Base-by-base conservation (phyloP, 2,797 vertebrate species). In the Labeo calbasu region DNA sequence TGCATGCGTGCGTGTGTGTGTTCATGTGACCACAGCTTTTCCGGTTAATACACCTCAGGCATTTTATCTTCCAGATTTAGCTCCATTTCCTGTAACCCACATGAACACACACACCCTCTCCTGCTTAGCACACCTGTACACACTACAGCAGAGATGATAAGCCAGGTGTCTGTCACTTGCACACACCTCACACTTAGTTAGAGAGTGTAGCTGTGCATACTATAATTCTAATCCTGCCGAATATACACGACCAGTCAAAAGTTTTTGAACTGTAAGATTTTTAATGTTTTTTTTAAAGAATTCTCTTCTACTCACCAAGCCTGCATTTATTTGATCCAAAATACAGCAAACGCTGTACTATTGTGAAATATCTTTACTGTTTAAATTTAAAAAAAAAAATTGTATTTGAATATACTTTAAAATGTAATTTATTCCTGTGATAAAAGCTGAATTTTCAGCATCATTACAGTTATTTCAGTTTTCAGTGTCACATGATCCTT, bases 11-110 rank as follows among this genome's bases (percentile, higher is more conserved):
- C 28, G 2, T 46, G 53, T 13, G 3, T 66, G 4, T 55, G 10
- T 66, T n/a, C n/a, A 19, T 68, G 63, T 69, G 13, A 68, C 63
- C 73, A 55, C 73, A 69, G 23, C 32, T 73, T 73, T 81, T 68
- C 68, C 63, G 69, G 55, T 76, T 77, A 48, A 48, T 15, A 68
- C 11, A 51, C 73, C 63, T 83, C 10, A 70, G 73, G 63, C 40
- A 69, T 61, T 77, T 78, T 59, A 77, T 59, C 82, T 77, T 69
- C 50, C 36, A 77, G 63, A 77, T 78, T 70, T 81, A 81, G 51
- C 51, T 71, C 79, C 50, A 15, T 80, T 84, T 84, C 73, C 75
- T 84, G 19, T 77, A 69, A 84, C 75, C 53, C 75, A 77, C 73
- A 77, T 70, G 73, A 70, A 68, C 32, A 46, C 50, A 25, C 40